Conservation (phyloP, 2,797 vertebrate species). For the Macrochelys suwanniensis region DNA sequence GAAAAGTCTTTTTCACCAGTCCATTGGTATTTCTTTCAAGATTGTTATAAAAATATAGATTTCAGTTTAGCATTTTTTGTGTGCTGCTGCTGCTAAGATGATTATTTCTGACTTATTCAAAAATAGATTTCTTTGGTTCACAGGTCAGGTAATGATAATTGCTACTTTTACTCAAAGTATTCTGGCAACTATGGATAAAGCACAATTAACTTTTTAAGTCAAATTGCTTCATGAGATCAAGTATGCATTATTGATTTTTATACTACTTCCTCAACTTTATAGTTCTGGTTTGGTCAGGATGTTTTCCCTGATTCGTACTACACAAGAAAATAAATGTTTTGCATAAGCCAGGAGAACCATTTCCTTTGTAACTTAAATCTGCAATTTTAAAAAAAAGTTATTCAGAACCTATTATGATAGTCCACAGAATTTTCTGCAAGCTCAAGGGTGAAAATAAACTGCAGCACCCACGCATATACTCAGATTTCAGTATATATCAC, state of each 20-base stretch:
- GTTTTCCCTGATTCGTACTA: neutral
- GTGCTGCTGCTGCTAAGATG: neutral
- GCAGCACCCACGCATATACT: neutral
- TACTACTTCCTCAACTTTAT: neutral
- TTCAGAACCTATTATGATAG: neutral
- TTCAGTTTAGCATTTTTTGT: neutral
- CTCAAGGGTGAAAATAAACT: neutral
- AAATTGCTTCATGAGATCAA: neutral
- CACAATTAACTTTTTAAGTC: neutral
- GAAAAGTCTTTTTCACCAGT: neutral
- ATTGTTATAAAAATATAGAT: slow-evolving; percentile 13
- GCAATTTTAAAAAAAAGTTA: neutral
- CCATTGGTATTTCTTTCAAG: neutral
- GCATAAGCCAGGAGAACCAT: neutral
- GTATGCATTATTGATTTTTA: neutral
- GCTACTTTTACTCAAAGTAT: neutral
- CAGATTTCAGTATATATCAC: neutral
- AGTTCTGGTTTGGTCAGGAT: neutral
- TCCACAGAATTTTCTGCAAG: neutral
- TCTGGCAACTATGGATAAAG: neutral
- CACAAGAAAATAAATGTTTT: neutral
- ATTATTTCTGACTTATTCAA: slow-evolving; percentile 9
- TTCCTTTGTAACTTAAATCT: neutral
- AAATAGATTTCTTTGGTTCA: slow-evolving; percentile 12
- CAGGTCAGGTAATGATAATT: neutral